Conservation (phyloP, 2,888 invertebrate species). For the Stenotaenia linearis region DNA sequence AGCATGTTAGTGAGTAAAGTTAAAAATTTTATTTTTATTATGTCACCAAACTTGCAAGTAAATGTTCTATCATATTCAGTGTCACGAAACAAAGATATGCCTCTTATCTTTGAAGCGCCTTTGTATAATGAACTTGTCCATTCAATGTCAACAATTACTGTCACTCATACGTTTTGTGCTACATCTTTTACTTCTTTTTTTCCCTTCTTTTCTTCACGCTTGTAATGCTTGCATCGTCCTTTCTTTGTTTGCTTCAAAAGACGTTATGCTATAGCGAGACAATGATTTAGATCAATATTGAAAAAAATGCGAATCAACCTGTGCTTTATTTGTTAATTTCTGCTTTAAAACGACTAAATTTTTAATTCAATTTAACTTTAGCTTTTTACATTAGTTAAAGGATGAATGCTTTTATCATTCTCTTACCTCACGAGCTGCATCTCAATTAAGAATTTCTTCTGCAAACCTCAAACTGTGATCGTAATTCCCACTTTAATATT, state of each 20-base stretch:
- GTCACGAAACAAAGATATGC: slow-evolving; percentile 1
- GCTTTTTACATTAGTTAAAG: background rate
- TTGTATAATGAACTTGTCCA: slow-evolving; percentile 4
- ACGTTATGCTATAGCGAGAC: background rate
- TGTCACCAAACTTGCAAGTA: background rate
- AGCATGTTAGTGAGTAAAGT: slow-evolving; percentile 10
- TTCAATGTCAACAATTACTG: slow-evolving; percentile 9
- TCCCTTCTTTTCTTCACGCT: background rate
- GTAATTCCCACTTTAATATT: background rate
- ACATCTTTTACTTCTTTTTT: background rate
- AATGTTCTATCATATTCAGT: slow-evolving; percentile 1
- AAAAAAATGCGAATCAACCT: background rate
- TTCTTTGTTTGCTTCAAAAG: background rate
- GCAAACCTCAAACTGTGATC: background rate
- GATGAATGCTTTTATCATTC: background rate
- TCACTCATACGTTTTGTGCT: background rate
- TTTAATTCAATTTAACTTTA: background rate
- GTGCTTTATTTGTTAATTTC: background rate
- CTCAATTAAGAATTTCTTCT: background rate
- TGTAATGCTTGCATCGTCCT: background rate
- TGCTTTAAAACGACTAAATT: background rate
- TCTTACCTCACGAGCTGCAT: background rate
- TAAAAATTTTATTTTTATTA: slow-evolving; percentile 3
- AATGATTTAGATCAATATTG: background rate
- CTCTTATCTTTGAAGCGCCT: background rate